Base-by-base conservation (phyloP, 2,888 invertebrate genomes). In the Druceiella hillmani region DNA sequence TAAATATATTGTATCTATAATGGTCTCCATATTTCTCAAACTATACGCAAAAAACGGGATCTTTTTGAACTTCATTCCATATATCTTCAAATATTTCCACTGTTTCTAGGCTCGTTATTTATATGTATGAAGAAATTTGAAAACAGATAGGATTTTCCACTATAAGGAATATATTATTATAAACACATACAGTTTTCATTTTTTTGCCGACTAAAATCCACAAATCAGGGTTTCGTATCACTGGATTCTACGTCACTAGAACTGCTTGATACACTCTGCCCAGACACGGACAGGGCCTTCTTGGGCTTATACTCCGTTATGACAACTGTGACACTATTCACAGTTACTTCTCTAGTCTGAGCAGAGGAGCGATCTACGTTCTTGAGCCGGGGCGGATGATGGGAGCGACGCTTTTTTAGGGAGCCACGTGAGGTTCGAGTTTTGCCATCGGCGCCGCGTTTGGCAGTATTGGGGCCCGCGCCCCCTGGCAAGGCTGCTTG, bases 241-340 rank as follows among this genome's bases (percentile, higher is more conserved):
- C 71, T 71, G 7, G 71, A 72, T 46, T 72, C 72, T 20, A 70
- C 59, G 38, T 72, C 72, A 40, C 70, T 71, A 2, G 71, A 70
- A 44, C 69, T 68, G 43, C 58, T 65, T 0, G 67, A 62, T 1
- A 67, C 63, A 0, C 68, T 68, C 6, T 5, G 10, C 6, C 10
- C 10, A 5, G 6, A 4, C 6, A 4, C 27, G 27, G 10, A 12
- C 10, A 6, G 32, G n/a, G 41, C 30, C 45, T 71, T 69, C 59
- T 90, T 90, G 50, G 89, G 88, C 62, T 89, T 88, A 63, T 90
- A 95, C 70, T 97, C 97, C 41, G 97, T 97, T 61, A 97, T 94
- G 49, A 93, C 87, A 44, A 97, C 95, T 32, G 97, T 97, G 42
- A 97, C 92, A 55, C 92, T 93, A 63, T 94, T 95, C 20, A 95